Conservation (phyloP, 1,140 invertebrate species). For the Triops longicaudatus region DNA sequence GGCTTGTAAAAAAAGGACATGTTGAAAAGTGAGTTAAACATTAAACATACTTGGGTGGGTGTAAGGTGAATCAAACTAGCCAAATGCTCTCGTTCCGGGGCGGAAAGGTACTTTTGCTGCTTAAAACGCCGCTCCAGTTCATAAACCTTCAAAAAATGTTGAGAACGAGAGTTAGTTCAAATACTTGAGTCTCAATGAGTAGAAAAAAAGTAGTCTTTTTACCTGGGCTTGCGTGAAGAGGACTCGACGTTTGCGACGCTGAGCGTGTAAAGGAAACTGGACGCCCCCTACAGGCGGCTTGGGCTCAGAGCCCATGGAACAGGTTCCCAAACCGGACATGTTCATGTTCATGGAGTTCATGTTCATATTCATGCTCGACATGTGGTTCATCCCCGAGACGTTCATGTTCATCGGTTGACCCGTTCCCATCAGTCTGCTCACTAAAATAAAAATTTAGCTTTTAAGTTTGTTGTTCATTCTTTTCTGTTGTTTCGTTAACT, state of each 20-base stretch:
- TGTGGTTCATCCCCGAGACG: constrained; percentile 64
- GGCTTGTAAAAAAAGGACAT: constrained; percentile 16
- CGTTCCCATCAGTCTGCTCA: constrained; percentile 78
- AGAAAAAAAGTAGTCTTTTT: constrained; percentile 21
- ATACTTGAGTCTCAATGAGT: neutral
- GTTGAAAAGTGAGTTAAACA: too few relatives aligned
- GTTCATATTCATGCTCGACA: constrained; percentile 55
- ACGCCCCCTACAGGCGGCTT: constrained; percentile 57
- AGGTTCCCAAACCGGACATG: constrained; percentile 59
- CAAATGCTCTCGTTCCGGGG: constrained; percentile 58
- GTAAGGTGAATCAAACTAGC: constrained; percentile 50
- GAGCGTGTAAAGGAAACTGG: constrained; percentile 75
- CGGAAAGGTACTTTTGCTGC: constrained; percentile 60
- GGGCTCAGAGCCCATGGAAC: constrained; percentile 54
- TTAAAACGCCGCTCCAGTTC: constrained; percentile 94
- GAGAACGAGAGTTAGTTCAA: neutral
- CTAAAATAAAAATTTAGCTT: constrained; percentile 42
- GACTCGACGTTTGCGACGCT: constrained; percentile 50
- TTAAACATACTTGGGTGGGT: constrained; percentile 53
- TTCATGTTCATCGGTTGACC: constrained; percentile 56
- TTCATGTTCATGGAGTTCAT: constrained; percentile 62
- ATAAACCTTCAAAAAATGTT: constrained; percentile 64
- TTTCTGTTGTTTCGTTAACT: too few relatives aligned
- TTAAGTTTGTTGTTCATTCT: too few relatives aligned
- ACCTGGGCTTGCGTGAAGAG: constrained; percentile 46